phyloP scores from a whole-genome alignment of 2,113 vertebrate genomes.

The Tragelaphus strepsiceros region DNA sequence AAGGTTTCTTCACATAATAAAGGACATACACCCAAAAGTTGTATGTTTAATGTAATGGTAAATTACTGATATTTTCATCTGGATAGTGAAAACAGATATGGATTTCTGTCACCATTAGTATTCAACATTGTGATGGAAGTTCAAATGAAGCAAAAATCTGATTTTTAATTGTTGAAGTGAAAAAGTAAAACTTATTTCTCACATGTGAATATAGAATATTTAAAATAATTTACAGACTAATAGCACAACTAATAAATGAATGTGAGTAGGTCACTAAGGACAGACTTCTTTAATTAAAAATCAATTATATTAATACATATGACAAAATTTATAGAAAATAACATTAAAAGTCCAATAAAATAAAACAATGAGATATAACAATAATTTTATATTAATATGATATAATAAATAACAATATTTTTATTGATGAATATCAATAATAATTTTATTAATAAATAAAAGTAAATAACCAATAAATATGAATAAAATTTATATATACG shows the following conservation, averaged over 20 bases:
- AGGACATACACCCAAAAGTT: background rate
- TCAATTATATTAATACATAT: background rate
- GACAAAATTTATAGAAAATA: background rate
- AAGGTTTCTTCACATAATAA: background rate
- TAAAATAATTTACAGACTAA: background rate
- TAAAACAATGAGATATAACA: too few species aligned
- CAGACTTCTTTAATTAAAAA: background rate
- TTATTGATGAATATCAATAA: too few species aligned
- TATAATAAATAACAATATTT: too few species aligned
- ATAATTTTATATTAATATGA: too few species aligned
- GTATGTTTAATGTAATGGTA: background rate
- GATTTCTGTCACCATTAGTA: background rate
- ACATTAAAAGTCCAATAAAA: background rate
- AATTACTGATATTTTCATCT: background rate
- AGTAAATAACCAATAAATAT: background rate
- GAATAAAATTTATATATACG: background rate
- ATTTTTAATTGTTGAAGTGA: background rate
- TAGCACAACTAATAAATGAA: background rate
- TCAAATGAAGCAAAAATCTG: background rate
- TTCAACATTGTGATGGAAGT: background rate
- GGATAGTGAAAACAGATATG: background rate
- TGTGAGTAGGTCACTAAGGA: background rate
- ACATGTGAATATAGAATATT: background rate
- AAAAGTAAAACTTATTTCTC: background rate
- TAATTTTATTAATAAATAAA: too few species aligned